These are phyloP conservation scores for Liopterus haemorrhoidalis DNA, from an alignment of 2,888 invertebrate genomes.

Conservation along the genomic window DNA sequence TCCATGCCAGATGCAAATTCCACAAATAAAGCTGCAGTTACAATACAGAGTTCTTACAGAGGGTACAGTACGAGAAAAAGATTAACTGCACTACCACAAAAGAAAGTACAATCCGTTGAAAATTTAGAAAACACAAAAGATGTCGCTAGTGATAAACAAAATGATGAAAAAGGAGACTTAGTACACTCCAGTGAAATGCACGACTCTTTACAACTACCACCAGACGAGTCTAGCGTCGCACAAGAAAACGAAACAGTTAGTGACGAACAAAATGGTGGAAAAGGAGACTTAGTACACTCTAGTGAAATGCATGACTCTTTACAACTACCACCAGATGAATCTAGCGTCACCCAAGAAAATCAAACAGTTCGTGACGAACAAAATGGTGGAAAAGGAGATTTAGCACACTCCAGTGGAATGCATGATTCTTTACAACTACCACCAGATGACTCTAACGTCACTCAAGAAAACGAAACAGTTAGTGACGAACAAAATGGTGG, in stretches of 20 bases:
- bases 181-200: too few relatives aligned
- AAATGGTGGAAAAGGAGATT: too few relatives aligned
- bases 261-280: background rate
- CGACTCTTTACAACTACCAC: too few relatives aligned
- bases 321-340: background rate
- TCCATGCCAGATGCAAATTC: slow-evolving; percentile 10
- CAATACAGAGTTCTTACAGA: slow-evolving; percentile 12
- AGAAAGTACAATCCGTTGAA: too few relatives aligned
- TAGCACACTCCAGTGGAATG: background rate
- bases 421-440: background rate
- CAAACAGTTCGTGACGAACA: too few relatives aligned
- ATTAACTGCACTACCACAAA: background rate
- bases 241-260: background rate
- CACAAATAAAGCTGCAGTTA: slow-evolving; percentile 3
- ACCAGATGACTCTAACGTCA: background rate
- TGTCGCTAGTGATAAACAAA: background rate
- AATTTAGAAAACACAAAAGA: too few relatives aligned
- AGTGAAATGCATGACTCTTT: background rate
- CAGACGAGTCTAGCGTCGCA: background rate
- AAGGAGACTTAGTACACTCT: background rate
- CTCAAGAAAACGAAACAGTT: background rate
- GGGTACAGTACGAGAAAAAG: background rate
- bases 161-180: background rate
- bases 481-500: background rate
- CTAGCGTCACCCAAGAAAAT: too few relatives aligned